Evolutionary conservation across 2,113 vertebrate genomes (phyloP), one percentile per base, ranked within the genome.

Genomic region (Scytalopus superciliaris): DNA sequence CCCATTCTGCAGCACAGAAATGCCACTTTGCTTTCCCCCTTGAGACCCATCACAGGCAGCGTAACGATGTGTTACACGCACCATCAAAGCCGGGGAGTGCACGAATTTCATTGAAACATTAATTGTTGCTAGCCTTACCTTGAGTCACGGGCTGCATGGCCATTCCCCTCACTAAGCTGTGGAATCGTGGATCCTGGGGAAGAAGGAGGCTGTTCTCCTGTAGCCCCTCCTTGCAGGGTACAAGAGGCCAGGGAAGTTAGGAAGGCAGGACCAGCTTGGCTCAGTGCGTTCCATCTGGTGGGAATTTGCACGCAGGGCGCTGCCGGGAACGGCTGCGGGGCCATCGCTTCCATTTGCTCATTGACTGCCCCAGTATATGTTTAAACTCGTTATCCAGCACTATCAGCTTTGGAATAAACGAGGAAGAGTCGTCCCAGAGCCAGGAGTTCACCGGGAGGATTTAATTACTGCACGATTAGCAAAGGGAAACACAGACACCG

Each of bases 401-500:
- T 64, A 66, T 88, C 84, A 42, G 33, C 52, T 90, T 30, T 55
- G 44, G 19, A 40, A 68, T 53, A 64, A 74, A 66, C 0, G 27
- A 49, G 47, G 10, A 22, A 62, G 59, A 59, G 91, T 39, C 88
- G 39, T 81, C 63, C 44, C 67, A 85, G 93, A 6, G 52, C 80
- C 83, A 63, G 64, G 8, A 63, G 80, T 52, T 91, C 57, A 6
- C 83, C 75, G 68, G 69, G 49, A 87, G 73, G 56, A 80, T 95
- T 92, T 96, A 92, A 92, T 93, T 96, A 90, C 42, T 55, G 84
- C 49, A 66, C 78, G 91, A 89, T 93, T 85, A 94, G 91, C 74
- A 24, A 55, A 73, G 76, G 85, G 92, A 90, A 96, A 73, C 87
- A 76, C 89, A 95, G 94, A 89, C 92, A 86, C 50, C 78, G 31